Evolutionary conservation across 2,888 invertebrate species (phyloP), one percentile per base, ranked within the genome.

Genomic region (Camptogramma bilineatum): DNA sequence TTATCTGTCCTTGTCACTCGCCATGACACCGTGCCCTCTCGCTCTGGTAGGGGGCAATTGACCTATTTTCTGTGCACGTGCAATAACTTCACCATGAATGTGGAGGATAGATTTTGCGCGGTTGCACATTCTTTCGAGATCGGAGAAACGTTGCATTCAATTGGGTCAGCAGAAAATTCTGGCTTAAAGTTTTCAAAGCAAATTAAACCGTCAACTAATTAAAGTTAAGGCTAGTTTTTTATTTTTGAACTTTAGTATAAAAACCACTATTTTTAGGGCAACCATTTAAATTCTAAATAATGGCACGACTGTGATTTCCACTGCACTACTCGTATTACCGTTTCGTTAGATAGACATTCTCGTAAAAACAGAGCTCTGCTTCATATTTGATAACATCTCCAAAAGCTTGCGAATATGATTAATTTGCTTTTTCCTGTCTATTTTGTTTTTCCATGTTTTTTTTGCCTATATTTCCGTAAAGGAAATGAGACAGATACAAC

Each of bases 1-100:
- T 78, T 77, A 74, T 81, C 82, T 73, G 68, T 89, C 90, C 81
- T 79, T 86, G 71, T 90, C 84, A 70, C 78, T 71, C 87, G 64
- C 81, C 72, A 79, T 77, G 77, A 80, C 78, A 77, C 77, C 72
- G 71, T 62, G 66, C 72, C 72, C 74, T 88, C 88, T 84, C 90
- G 70, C 81, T 89, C 86, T 71, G 73, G 72, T 76, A 80, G 86
- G 84, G 81, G 86, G 90, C 92, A 91, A 91, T 93, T 93, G 93
- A 93, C 93, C 93, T 90, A 93, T 91, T 90, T 93, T 91, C 88
- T 83, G 83, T 76, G 85, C 83, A 82, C 86, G 86, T 88, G 87
- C 89, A 88, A 91, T 92, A 88, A 90, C 90, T 91, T 87, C 79
- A 82, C 83, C 85, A 88, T 89, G 89, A 88, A 80, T 78, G 80